These are phyloP conservation scores for Cephonodes hylas DNA, from an alignment of 2,888 invertebrate genomes.

Conservation along the genomic window DNA sequence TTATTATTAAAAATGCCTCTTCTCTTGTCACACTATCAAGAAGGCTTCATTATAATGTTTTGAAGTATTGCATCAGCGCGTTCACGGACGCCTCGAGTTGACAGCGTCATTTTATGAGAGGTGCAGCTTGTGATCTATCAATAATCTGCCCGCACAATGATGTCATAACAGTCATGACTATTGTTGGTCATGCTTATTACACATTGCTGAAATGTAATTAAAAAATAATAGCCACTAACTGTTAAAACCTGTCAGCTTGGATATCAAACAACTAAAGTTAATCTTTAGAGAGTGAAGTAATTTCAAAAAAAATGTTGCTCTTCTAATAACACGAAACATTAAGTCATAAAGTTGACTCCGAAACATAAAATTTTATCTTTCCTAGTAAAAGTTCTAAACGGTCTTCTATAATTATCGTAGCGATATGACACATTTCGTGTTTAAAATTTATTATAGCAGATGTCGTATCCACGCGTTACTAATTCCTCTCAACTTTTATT, in stretches of 20 bases:
- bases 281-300: background rate
- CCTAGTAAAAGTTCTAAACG: constrained; percentile 52
- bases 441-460: constrained; percentile 51
- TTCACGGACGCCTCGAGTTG: constrained; percentile 38
- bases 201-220: background rate
- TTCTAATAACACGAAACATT: constrained; percentile 28
- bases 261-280: background rate
- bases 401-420: constrained; percentile 51
- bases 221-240: background rate
- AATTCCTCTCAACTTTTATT: constrained; percentile 39
- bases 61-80: constrained; percentile 37
- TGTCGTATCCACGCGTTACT: constrained; percentile 31
- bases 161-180: constrained; percentile 44
- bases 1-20: background rate
- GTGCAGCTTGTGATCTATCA: constrained; percentile 47
- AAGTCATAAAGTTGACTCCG: constrained; percentile 44
- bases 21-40: background rate
- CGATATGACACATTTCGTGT: constrained; percentile 54
- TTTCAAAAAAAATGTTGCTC: constrained; percentile 18
- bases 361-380: constrained; percentile 57
- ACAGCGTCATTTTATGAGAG: constrained; percentile 41
- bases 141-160: constrained; percentile 46
- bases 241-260: too few species aligned
- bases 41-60: constrained; percentile 23
- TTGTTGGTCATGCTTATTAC: constrained; percentile 26